Percentiles rank a stretch among this genome's conserved stretches.
phyloP scores from a whole-genome alignment of 2,797 vertebrate species.

The Gymnoscopelus microlampas region DNA sequence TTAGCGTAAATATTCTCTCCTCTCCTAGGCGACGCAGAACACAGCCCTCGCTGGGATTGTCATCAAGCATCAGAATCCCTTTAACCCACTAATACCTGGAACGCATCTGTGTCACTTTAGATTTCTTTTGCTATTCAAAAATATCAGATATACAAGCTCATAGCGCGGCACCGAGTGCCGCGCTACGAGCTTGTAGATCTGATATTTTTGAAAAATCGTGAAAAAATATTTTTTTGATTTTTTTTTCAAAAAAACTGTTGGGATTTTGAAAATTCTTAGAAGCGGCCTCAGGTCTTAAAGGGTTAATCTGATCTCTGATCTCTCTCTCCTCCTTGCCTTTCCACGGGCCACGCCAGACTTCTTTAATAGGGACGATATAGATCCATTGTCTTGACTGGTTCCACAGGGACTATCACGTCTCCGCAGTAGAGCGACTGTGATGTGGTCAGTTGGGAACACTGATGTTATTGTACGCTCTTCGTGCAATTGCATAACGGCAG shows the following conservation, averaged over 20 bases:
- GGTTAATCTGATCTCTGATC: neutral
- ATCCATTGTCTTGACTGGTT: constrained; percentile 25
- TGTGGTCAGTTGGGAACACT: constrained; percentile 8
- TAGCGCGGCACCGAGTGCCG: no score
- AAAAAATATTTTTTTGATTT: no score
- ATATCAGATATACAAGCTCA: no score
- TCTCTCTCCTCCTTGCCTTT: constrained; percentile 16
- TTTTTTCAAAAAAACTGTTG: no score
- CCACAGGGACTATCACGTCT: constrained; percentile 30
- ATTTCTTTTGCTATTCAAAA: no score
- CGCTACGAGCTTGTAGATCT: no score
- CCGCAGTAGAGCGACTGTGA: constrained; percentile 25
- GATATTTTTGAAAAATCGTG: no score
- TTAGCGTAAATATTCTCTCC: constrained; percentile 43
- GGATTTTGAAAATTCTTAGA: no score
- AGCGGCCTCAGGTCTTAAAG: no score
- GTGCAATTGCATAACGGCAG: constrained; percentile 28
- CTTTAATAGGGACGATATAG: constrained; percentile 18
- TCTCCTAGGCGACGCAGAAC: constrained; percentile 35
- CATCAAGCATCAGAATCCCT: constrained; percentile 41
- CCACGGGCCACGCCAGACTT: constrained; percentile 27
- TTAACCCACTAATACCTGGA: neutral
- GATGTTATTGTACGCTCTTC: constrained; percentile 10
- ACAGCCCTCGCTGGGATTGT: constrained; percentile 44
- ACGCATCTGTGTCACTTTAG: no score